Evolutionary conservation across 2,888 invertebrate genomes (phyloP), one percentile per base, ranked within the genome.

Genomic region (Philonicus albiceps): DNA sequence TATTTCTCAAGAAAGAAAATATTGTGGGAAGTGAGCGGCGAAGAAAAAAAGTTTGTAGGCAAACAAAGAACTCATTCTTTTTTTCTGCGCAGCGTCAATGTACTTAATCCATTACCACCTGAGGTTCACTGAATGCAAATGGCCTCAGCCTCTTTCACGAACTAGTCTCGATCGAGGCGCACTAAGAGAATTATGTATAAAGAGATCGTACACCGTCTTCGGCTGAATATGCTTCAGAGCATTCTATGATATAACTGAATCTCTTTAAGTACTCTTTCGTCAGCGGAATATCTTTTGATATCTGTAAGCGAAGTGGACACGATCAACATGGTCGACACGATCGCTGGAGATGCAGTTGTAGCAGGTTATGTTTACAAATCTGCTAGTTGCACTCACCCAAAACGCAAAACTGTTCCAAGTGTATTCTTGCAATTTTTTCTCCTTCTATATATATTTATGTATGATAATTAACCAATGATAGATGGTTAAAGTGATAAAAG

Each of bases 81-180:
- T 78, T 78, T 31, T 13, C 43, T 1, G 16, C 30, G 31, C 80
- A 80, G 53, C 80, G 80, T 80, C 80, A 80, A 80, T 80, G 30
- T 49, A 43, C 80, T 27, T 49, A 53, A 27, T 53, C 27, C 80
- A 80, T 49, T 80, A 80, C 80, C 80, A 80, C 80, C 53, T 80
- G 80, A 49, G 53, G 80, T 80, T 80, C 53, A 80, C 49, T 80
- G 80, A 80, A 80, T 80, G 80, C 74, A 74, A 80, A 80, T 80
- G 53, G 43, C 37, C 76, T 64, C 27, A 64, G 64, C 64, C 64
- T 64, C 64, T 64, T 64, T 16, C 31, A 31, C 19, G 31, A 34
- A 19, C 34, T 74, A 13, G 74, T 31, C 34, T 30, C 49, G n/a
- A 64, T 27, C 27, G 27, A 64, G 22, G 4, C 4, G 49, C 4